Conservation (phyloP, 2,888 invertebrate genomes). For the Agonopterix heracliana region DNA sequence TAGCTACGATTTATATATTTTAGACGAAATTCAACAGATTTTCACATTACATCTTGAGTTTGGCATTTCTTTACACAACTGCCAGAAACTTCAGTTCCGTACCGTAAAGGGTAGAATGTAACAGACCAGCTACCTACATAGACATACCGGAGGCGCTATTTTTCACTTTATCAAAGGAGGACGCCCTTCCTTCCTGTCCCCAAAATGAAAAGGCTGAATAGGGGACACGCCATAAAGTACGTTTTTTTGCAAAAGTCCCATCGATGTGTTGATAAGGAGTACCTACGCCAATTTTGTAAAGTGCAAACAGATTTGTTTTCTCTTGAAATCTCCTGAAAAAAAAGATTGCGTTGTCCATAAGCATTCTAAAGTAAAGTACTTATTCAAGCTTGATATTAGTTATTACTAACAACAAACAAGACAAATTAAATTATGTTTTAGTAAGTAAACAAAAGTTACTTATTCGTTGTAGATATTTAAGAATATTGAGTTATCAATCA, state of each 20-base stretch:
- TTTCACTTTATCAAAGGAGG: constrained; percentile 70
- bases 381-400: too few relatives aligned
- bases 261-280: constrained; percentile 25
- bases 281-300: too few relatives aligned
- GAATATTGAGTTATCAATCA: too few relatives aligned
- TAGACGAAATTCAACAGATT: not conserved
- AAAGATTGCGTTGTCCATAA: too few relatives aligned
- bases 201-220: constrained; percentile 55
- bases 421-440: too few relatives aligned
- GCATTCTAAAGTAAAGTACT: too few relatives aligned
- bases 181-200: constrained; percentile 58
- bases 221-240: constrained; percentile 55
- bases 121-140: not conserved
- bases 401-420: too few relatives aligned
- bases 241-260: constrained; percentile 39
- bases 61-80: constrained; percentile 33
- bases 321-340: too few relatives aligned
- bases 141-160: constrained; percentile 54
- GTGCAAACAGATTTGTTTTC: too few relatives aligned
- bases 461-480: too few relatives aligned
- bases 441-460: too few relatives aligned
- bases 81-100: not conserved
- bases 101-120: not conserved
- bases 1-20: too few relatives aligned
- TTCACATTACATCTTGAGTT: not conserved